Evolutionary conservation across 2,113 vertebrate species (phyloP), one percentile per base, ranked within the genome.

Genomic region (Engraulis encrasicolus): DNA sequence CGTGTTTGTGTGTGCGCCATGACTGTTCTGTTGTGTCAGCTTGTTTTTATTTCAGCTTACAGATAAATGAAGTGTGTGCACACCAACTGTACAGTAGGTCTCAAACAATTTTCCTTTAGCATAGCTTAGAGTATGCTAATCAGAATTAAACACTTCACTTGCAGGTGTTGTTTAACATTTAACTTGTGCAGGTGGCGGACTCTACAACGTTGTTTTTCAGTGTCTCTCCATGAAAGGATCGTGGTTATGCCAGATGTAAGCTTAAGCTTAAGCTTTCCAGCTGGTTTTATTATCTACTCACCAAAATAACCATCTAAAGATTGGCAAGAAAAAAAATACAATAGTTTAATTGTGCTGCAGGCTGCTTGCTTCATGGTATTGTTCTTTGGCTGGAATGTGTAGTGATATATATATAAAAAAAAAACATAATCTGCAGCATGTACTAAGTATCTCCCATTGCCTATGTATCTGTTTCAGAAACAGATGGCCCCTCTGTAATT

Each of bases 101-200:
- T 34, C 9, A 34, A 34, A 71, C 27, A 14, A 34, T 23, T 23
- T 61, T 61, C 31, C 17, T 74, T 74, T 2, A 17, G 66, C 12
- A 74, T 18, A 74, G 31, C 15, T 14, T 74, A 74, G 66, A 74
- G 34, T 74, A 31, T 74, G 66, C 54, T 58, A 58, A 74, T 74
- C 4, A 74, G 27, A 27, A 74, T 74, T 74, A 17, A 74, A 74
- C 31, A 12, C 11, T 74, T 45, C 9, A n/a, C n/a, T 74, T 74
- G 23, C 9, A 74, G 23, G 17, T 14, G n/a, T 66, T 66, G 58
- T 66, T 66, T 23, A n/a, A 3, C 9, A 5, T 3, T 45, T 45
- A 45, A 45, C 3, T 45, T 45, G 40, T 45, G 40, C 40, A 45
- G 40, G 40, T 45, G 40, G 40, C 9, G 40, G 40, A 3, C 40